Evolutionary conservation across 2,113 vertebrate species (phyloP).

Genomic region (Brachyhypopomus occidentalis): DNA sequence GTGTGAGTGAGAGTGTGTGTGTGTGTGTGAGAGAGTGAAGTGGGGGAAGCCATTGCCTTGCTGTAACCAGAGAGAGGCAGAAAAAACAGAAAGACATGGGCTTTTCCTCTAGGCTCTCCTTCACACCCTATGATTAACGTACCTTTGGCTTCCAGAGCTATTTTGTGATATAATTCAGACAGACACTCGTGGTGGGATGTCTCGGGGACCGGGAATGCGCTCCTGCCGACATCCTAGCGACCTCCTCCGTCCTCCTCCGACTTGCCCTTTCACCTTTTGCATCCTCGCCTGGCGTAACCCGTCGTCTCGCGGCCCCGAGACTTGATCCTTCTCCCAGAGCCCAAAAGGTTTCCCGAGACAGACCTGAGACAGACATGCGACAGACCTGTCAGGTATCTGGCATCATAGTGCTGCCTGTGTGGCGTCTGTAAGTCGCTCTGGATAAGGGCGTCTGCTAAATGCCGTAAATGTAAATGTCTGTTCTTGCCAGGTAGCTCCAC

Average conservation of each 20-base stretch:
- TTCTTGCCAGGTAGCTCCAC: conserved; percentile 12
- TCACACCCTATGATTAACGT: conserved; percentile 51
- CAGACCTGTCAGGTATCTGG: not conserved
- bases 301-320: not conserved
- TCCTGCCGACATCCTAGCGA: not conserved
- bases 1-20: not conserved
- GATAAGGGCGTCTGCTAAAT: too few species aligned
- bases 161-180: conserved; percentile 39
- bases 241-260: not conserved
- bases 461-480: too few species aligned
- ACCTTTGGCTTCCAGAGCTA: conserved; percentile 30
- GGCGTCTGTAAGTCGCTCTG: too few species aligned
- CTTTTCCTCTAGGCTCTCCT: conserved; percentile 36
- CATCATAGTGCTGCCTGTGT: not conserved
- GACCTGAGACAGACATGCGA: too few species aligned
- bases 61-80: conserved; percentile 26
- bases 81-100: conserved; percentile 2
- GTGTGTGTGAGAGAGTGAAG: not conserved
- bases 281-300: not conserved
- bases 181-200: conserved; percentile 31
- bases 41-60: conserved; percentile 4
- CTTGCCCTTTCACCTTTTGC: not conserved
- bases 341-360: not conserved
- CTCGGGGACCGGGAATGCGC: conserved; percentile 12
- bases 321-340: not conserved